phyloP scores from a whole-genome alignment of 35 echinoderm and acorn worm species.

The Amphiura filiformis region DNA sequence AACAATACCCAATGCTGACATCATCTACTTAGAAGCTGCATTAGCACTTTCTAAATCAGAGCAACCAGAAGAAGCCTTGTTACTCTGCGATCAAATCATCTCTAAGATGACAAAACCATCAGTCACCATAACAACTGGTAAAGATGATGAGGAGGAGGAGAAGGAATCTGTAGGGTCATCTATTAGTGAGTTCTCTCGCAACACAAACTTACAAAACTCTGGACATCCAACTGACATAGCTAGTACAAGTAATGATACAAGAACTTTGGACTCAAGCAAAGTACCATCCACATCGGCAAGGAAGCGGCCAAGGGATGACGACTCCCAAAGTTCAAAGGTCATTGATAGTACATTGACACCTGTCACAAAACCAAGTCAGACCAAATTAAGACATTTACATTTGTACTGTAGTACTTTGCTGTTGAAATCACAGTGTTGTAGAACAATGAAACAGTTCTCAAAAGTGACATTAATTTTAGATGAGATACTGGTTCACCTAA shows the following conservation, averaged over 20 bases:
- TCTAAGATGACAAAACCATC: not conserved
- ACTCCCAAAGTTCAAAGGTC: not conserved
- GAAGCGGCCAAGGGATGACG: not conserved
- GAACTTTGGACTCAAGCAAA: not conserved
- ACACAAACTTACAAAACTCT: not conserved
- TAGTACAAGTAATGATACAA: not conserved
- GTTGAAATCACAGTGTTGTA: conserved; percentile 18
- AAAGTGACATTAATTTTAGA: not conserved
- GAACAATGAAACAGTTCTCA: conserved; percentile 1
- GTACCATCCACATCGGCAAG: not conserved
- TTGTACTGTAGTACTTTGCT: conserved; percentile 21
- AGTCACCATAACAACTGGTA: too few species aligned
- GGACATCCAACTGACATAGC: not conserved
- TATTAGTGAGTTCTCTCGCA: not conserved
- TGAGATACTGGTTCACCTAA: not conserved
- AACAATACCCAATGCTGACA: not conserved
- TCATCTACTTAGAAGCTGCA: conserved; percentile 46
- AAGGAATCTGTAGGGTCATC: not conserved
- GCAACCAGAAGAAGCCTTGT: conserved; percentile 30
- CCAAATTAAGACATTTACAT: conserved; percentile 7
- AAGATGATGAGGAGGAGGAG: not conserved
- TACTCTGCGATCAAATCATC: conserved; percentile 33
- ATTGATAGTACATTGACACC: too few species aligned
- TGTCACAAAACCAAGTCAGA: not conserved
- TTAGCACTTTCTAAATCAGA: conserved; percentile 19